These are phyloP conservation scores for Scelioninae gen. 1 DNA, from an alignment of 2,888 invertebrate genomes.

Conservation along the genomic window DNA sequence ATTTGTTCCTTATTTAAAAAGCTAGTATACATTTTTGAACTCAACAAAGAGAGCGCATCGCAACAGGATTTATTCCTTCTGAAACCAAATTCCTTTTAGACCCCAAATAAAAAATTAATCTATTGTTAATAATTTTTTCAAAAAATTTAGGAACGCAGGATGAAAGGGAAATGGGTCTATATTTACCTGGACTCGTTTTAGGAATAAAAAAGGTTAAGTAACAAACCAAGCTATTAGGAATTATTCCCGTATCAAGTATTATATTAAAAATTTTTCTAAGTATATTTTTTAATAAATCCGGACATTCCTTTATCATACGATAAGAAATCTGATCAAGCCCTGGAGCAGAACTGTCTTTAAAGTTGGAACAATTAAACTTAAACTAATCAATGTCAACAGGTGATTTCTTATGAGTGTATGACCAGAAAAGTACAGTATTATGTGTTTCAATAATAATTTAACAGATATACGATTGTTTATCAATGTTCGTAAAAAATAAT, in stretches of 20 bases:
- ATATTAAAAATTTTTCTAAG: not conserved
- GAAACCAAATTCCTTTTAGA: slow-evolving; percentile 8
- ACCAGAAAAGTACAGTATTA: no score
- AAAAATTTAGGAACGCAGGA: slow-evolving; percentile 15
- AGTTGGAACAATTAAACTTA: not conserved
- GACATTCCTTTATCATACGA: not conserved
- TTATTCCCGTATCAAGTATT: not conserved
- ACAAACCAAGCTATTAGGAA: not conserved
- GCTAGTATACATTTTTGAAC: not conserved
- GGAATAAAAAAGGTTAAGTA: slow-evolving; percentile 29
- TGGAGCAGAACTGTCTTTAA: slow-evolving; percentile 23
- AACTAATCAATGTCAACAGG: not conserved
- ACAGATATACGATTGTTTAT: no score
- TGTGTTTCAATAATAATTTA: no score
- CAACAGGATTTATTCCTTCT: slow-evolving; percentile 5
- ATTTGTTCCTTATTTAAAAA: not conserved
- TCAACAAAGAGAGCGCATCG: no score
- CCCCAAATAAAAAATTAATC: not conserved
- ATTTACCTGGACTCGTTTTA: not conserved
- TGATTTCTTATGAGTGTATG: no score
- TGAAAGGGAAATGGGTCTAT: slow-evolving; percentile 18
- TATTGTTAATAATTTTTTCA: no score
- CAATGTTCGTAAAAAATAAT: no score
- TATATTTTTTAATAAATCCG: not conserved
- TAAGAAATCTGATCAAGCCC: slow-evolving; percentile 21